Evolutionary conservation across 64 coral and sea anemone species (phyloP).

Genomic region (Stichodactyla mertensii): DNA sequence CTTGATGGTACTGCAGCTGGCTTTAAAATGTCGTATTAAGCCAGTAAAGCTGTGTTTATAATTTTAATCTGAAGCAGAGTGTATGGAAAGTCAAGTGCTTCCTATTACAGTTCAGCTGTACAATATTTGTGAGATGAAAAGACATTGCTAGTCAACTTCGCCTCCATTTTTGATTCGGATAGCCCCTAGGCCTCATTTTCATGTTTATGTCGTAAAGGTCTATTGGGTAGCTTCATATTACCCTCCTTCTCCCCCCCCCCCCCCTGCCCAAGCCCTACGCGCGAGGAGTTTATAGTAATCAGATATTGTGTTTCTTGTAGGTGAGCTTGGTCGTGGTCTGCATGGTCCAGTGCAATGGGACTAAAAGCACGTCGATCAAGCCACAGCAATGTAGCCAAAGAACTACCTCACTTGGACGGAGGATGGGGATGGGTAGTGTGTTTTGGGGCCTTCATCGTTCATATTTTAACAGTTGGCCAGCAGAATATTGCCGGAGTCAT

Average conservation of each 20-base stretch:
- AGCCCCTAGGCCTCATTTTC: too few relatives aligned
- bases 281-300: not conserved
- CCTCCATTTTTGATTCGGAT: too few relatives aligned
- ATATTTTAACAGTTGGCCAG: constrained; percentile 41
- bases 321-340: not conserved
- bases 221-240: too few relatives aligned
- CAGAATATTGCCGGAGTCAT: constrained; percentile 40
- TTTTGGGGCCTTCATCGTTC: constrained; percentile 17
- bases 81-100: too few relatives aligned
- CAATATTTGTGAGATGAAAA: too few relatives aligned
- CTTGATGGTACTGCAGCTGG: too few relatives aligned
- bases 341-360: not conserved
- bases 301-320: not conserved
- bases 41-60: too few relatives aligned
- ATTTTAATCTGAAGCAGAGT: too few relatives aligned
- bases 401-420: not conserved
- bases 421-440: constrained; percentile 46
- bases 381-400: not conserved
- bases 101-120: too few relatives aligned
- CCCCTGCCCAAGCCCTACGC: not conserved
- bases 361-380: not conserved
- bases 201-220: too few relatives aligned
- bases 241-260: not conserved
- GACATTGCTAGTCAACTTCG: too few relatives aligned
- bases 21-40: too few relatives aligned